Evolutionary conservation across 2,888 invertebrate species (phyloP).

Genomic region (Mimas tiliae): DNA sequence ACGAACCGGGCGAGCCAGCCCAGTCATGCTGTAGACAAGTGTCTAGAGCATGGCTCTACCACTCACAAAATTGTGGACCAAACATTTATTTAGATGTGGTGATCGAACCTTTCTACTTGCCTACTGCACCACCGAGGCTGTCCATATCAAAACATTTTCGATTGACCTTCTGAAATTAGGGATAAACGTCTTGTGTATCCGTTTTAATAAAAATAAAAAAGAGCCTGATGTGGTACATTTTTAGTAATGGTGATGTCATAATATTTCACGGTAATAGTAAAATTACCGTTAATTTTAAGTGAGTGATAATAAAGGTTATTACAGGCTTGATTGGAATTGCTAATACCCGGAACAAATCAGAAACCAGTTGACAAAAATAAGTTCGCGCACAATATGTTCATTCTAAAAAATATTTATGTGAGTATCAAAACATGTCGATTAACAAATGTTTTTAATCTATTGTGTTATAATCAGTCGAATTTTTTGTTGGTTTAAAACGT

Average conservation of each 20-base stretch:
- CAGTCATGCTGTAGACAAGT: too few species aligned
- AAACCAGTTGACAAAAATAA: constrained; percentile 18
- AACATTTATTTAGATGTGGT: too few species aligned
- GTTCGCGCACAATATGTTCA: constrained; percentile 1
- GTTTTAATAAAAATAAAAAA: background rate
- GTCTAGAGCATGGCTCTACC: too few species aligned
- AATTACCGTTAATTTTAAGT: constrained; percentile 10
- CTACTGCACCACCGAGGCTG: too few species aligned
- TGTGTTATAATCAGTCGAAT: background rate
- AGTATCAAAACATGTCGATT: constrained; percentile 6
- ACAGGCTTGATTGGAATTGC: constrained; percentile 21
- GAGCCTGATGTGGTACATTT: background rate
- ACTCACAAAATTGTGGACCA: too few species aligned
- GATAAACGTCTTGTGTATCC: background rate
- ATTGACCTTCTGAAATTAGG: background rate
- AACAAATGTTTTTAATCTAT: background rate
- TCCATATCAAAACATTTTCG: background rate
- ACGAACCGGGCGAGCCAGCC: too few species aligned
- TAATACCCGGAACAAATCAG: constrained; percentile 26
- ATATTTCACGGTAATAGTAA: constrained; percentile 13
- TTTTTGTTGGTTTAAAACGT: background rate
- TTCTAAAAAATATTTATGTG: constrained; percentile 26
- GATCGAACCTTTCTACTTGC: too few species aligned
- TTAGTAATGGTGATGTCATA: background rate
- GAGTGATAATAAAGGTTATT: constrained; percentile 21